Conservation (phyloP, 2,888 invertebrate species). For the Agonopterix subpropinquella region DNA sequence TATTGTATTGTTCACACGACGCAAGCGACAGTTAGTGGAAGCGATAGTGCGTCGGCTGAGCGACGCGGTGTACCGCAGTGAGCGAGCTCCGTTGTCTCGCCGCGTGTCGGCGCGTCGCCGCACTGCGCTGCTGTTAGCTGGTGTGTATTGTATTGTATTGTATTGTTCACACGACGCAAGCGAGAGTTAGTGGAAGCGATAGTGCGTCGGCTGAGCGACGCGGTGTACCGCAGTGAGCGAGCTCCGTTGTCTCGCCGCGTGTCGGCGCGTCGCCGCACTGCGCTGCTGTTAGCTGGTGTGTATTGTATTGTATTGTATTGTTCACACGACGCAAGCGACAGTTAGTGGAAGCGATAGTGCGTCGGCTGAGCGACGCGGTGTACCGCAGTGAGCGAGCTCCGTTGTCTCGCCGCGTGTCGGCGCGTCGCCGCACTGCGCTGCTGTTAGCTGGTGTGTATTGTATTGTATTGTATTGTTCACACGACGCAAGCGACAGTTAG, state of each 20-base stretch:
- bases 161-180: constrained; percentile 16
- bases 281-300: constrained; percentile 51
- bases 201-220: constrained; percentile 47
- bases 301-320: no score
- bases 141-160: constrained; percentile 17
- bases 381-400: constrained; percentile 51
- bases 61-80: constrained; percentile 55
- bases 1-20: no score
- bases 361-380: constrained; percentile 51
- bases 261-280: constrained; percentile 51
- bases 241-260: constrained; percentile 41
- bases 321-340: constrained; percentile 26
- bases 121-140: constrained; percentile 51
- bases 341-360: constrained; percentile 50
- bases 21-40: constrained; percentile 45
- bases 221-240: constrained; percentile 53
- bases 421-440: constrained; percentile 48
- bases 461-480: no score
- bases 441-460: constrained; percentile 43
- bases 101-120: constrained; percentile 48
- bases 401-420: constrained; percentile 41
- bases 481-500: constrained; percentile 36
- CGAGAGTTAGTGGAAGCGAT: constrained; percentile 48
- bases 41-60: constrained; percentile 49
- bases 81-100: constrained; percentile 41